phyloP scores from a whole-genome alignment of 2,888 invertebrate species.

The Dynastes tityus region DNA sequence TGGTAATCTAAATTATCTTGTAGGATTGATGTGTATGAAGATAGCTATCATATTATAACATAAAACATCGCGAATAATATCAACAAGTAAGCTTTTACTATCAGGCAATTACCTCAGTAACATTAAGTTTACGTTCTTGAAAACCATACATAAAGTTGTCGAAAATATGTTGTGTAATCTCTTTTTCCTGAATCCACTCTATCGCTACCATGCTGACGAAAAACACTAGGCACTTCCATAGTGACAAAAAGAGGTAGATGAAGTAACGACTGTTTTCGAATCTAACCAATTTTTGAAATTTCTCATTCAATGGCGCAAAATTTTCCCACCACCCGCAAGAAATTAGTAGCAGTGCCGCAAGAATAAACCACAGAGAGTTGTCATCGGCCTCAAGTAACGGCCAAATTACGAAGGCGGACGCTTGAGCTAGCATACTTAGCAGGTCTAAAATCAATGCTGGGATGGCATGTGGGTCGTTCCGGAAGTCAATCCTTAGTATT shows the following conservation, averaged over 20 bases:
- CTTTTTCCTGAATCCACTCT: constrained; percentile 70
- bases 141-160: constrained; percentile 71
- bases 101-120: constrained; percentile 64
- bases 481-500: constrained; percentile 6
- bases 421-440: constrained; percentile 77
- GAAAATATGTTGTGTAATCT: constrained; percentile 71
- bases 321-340: constrained; percentile 92
- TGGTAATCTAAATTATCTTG: too few relatives aligned
- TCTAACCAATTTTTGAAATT: constrained; percentile 62
- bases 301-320: constrained; percentile 72
- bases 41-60: too few relatives aligned
- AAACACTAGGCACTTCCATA: constrained; percentile 86
- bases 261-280: constrained; percentile 75
- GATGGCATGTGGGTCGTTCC: constrained; percentile 50
- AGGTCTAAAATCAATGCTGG: constrained; percentile 73
- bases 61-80: too few relatives aligned
- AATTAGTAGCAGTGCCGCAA: constrained; percentile 78
- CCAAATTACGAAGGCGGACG: constrained; percentile 80
- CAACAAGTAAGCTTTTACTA: too few relatives aligned
- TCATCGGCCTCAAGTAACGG: constrained; percentile 73
- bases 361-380: constrained; percentile 75
- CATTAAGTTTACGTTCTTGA: constrained; percentile 71
- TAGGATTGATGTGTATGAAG: too few relatives aligned
- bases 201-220: constrained; percentile 74
- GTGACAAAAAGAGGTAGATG: constrained; percentile 80